Evolutionary conservation across 2,888 invertebrate genomes (phyloP), one percentile per base, ranked within the genome.

Genomic region (Physocephala rufipes): DNA sequence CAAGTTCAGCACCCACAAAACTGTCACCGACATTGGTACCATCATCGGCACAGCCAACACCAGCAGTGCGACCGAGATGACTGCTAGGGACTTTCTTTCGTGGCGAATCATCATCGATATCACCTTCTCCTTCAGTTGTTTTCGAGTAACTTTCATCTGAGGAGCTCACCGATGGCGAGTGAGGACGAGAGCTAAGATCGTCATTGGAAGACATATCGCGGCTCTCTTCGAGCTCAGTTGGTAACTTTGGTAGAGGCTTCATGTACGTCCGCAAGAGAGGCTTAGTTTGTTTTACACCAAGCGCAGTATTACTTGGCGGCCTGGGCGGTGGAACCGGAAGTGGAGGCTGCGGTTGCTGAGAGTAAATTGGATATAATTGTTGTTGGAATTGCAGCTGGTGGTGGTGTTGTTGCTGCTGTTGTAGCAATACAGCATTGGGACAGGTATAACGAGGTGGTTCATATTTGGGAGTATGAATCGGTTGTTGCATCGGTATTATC

Each of bases 71-170:
- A 65, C 81, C 67, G 63, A 82, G 81, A 30, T 79, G 79, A 47
- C 71, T 76, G 62, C 76, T 73, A 53, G 58, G 4, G 24, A 74
- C 77, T 63, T 79, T 81, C 63, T 82, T 76, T 24, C 84, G 80
- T 9, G 84, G 84, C 45, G 85, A 84, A 51, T 84, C 83, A 66
- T 84, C 84, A 26, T 82, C 82, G 45, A 15, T 59, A 36, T 85
- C 86, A 64, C 82, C 90, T 75, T 90, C 90, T 43, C 90, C 93
- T 80, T 93, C 92, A 0, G 93, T 93, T 4, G 93, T 93, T 77
- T 93, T 89, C 55, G 93, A 93, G 81, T 93, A 94, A 84, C 93
- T 93, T 85, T 94, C 94, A 81, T 94, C 94, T 0, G 94, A 94
- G 69, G 94, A 94, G 83, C 93, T 93, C 75, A 94, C 91, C 81